Percentiles rank a stretch among this genome's conserved stretches.
Conservation (phyloP, 2,888 invertebrate species). For the Antheraea assamensis region DNA sequence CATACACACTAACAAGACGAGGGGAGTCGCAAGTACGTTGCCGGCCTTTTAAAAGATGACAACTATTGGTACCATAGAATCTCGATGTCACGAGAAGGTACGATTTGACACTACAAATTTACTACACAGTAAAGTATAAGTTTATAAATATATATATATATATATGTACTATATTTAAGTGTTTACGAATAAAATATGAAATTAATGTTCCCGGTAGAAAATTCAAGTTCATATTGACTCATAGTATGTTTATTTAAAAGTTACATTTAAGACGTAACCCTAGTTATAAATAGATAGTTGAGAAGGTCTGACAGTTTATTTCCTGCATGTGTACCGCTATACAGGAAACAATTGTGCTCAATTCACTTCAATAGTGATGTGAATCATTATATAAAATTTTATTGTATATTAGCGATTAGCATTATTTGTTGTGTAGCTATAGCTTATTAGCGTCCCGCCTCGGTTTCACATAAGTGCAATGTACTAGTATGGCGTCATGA, state of each 20-base stretch:
- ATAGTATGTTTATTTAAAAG: neutral
- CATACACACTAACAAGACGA: no score
- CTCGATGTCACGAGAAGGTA: no score
- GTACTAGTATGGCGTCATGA: no score
- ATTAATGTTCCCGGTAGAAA: neutral
- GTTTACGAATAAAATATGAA: neutral
- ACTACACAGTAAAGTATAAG: no score
- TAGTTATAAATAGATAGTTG: neutral
- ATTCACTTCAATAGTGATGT: neutral
- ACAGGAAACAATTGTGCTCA: neutral
- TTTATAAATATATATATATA: no score
- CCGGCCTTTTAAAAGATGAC: no score
- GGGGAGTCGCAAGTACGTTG: no score
- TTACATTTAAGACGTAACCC: neutral
- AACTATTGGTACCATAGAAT: no score
- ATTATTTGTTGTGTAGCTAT: neutral
- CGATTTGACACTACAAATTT: no score
- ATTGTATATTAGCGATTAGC: neutral
- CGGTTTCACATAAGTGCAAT: no score
- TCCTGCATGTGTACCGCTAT: slow-evolving; percentile 3
- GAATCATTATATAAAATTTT: neutral
- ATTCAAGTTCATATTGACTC: neutral
- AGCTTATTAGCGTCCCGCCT: no score
- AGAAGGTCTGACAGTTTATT: neutral
- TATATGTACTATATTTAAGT: no score